These are phyloP conservation scores for Scolopax mira DNA, from an alignment of 2,113 vertebrate species.

Conservation along the genomic window DNA sequence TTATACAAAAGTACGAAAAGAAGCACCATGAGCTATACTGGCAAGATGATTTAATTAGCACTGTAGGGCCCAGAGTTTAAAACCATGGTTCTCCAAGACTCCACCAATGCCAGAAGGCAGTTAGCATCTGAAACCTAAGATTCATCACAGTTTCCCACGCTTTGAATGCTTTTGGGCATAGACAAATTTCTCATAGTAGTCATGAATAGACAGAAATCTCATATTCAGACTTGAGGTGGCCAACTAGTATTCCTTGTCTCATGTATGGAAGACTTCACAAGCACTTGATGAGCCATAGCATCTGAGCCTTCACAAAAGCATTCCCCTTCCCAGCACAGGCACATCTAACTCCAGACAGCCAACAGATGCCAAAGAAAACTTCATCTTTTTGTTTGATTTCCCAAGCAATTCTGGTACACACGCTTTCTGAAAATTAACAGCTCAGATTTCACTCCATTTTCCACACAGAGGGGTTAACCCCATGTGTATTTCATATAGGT, in stretches of 20 bases:
- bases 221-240: no score
- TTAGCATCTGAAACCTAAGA: background rate
- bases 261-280: background rate
- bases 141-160: background rate
- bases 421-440: background rate
- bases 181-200: background rate
- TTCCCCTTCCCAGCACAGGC: background rate
- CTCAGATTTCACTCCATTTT: background rate
- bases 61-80: background rate
- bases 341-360: background rate
- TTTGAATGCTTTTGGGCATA: background rate
- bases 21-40: background rate
- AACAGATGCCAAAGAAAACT: background rate
- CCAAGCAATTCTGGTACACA: background rate
- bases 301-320: background rate
- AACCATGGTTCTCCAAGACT: background rate
- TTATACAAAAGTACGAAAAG: background rate
- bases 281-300: background rate
- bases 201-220: background rate
- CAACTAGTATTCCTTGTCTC: background rate
- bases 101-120: background rate
- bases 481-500: background rate
- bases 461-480: background rate
- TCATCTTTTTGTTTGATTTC: background rate
- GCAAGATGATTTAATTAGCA: background rate